Conservation (phyloP, 1,140 invertebrate species). For the Caenorhabditis remanei region DNA sequence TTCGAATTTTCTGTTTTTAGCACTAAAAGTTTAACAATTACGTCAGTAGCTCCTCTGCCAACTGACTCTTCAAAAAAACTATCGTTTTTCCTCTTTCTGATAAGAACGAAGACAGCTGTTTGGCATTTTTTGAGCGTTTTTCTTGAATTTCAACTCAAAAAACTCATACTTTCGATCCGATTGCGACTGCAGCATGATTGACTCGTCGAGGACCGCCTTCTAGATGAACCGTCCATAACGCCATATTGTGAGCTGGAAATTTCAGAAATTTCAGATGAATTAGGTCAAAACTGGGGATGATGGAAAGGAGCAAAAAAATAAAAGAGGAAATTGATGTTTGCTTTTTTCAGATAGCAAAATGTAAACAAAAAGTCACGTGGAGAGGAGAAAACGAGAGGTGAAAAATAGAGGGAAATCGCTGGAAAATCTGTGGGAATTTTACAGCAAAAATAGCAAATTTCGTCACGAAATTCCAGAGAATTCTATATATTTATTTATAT, state of each 20-base stretch:
- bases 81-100: background rate
- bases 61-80: background rate
- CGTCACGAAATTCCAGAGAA: too few species aligned
- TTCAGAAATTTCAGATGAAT: background rate
- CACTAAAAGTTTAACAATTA: background rate
- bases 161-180: slow-evolving; percentile 76
- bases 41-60: too few species aligned
- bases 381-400: background rate
- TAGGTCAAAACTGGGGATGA: background rate
- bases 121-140: too few species aligned
- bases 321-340: slow-evolving; percentile 32
- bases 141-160: background rate
- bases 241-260: slow-evolving; percentile 49
- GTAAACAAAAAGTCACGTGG: slow-evolving; percentile 38
- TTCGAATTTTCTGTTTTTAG: background rate
- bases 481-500: too few species aligned
- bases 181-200: slow-evolving; percentile 90
- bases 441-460: too few species aligned
- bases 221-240: slow-evolving; percentile 85
- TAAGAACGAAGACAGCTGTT: slow-evolving; percentile 18
- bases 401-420: background rate
- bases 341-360: background rate
- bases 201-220: slow-evolving; percentile 86
- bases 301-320: background rate
- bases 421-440: background rate